Evolutionary conservation across 2,888 invertebrate genomes (phyloP).

Genomic region (Scaptomyza parva): DNA sequence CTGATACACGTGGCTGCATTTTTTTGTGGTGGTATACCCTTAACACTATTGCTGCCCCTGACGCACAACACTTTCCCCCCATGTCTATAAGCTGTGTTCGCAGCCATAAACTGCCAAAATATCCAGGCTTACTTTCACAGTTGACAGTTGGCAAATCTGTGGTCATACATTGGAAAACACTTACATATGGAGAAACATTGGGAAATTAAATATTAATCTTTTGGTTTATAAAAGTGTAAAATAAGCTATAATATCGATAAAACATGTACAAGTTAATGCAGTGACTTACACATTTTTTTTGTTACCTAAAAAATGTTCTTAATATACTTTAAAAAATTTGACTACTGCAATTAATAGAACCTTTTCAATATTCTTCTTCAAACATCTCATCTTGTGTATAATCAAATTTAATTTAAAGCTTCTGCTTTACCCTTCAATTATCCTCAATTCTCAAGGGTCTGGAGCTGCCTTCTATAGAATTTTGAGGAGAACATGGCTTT

Average conservation of each 20-base stretch:
- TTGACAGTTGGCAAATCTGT: constrained; percentile 22
- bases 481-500: constrained; percentile 56
- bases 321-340: too few species aligned
- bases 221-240: too few species aligned
- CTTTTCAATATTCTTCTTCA: background rate
- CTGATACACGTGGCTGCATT: constrained; percentile 67
- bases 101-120: constrained; percentile 49
- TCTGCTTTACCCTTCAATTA: constrained; percentile 15
- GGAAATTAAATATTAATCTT: too few species aligned
- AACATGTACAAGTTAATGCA: too few species aligned
- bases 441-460: background rate
- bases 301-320: too few species aligned
- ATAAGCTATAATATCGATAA: too few species aligned
- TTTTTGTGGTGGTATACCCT: constrained; percentile 34
- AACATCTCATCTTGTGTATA: background rate
- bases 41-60: background rate
- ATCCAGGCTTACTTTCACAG: constrained; percentile 26
- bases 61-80: constrained; percentile 17
- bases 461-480: constrained; percentile 10
- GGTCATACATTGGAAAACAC: constrained; percentile 26
- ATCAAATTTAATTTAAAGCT: constrained; percentile 4
- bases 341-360: too few species aligned
- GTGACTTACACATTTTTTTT: too few species aligned
- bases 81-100: constrained; percentile 29
- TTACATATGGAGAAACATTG: too few species aligned